Evolutionary conservation across 2,113 vertebrate genomes (phyloP).

Genomic region (Plecotus auritus): DNA sequence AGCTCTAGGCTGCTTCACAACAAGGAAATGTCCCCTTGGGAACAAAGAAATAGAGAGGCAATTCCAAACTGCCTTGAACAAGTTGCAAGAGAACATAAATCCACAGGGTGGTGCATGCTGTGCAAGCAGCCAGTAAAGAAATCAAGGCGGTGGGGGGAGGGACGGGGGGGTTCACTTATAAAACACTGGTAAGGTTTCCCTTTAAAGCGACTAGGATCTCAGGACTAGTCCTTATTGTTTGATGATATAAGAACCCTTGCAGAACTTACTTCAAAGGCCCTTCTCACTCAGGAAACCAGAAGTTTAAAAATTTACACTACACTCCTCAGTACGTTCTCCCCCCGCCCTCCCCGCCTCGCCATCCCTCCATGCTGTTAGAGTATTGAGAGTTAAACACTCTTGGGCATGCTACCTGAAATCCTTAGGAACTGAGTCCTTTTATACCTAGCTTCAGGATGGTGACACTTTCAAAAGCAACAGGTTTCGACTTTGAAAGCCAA

Average conservation of each 20-base stretch:
- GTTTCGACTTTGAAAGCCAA: not conserved
- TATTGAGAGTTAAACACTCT: not conserved
- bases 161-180: not conserved
- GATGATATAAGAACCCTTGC: not conserved
- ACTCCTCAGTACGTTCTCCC: not conserved
- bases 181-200: not conserved
- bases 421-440: no score
- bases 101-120: not conserved
- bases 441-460: not conserved
- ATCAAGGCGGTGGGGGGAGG: not conserved
- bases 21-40: not conserved
- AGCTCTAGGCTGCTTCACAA: not conserved
- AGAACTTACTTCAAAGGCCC: not conserved
- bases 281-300: not conserved
- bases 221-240: not conserved
- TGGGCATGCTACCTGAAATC: not conserved
- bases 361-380: not conserved
- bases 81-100: not conserved
- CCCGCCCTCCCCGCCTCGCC: fast-evolving
- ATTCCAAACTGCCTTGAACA: not conserved
- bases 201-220: not conserved
- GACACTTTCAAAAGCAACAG: not conserved
- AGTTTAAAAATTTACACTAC: not conserved
- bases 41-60: not conserved
- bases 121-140: not conserved